Conservation (phyloP, 2,888 invertebrate species). For the Brenthis hecate region DNA sequence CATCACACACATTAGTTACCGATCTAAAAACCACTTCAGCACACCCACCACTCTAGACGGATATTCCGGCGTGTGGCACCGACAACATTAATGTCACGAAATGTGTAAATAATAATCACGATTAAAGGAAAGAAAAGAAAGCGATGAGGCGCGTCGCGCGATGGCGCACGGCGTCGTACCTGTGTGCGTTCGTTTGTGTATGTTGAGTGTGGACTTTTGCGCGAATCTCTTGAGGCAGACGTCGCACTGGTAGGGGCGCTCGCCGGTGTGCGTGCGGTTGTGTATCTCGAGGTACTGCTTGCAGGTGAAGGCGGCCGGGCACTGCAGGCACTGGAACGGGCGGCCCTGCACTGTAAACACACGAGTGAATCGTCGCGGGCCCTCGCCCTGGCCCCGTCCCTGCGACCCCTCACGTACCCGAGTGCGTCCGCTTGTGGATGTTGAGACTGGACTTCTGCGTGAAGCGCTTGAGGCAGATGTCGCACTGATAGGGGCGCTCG, state of each 20-base stretch:
- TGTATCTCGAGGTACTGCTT: slow-evolving; percentile 82
- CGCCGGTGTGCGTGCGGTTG: slow-evolving; percentile 81
- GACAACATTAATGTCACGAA: slow-evolving; percentile 59
- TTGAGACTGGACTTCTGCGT: slow-evolving; percentile 92
- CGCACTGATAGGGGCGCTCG: slow-evolving; percentile 85
- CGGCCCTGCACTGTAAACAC: slow-evolving; percentile 78
- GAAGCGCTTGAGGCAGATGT: slow-evolving; percentile 90
- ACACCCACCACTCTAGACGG: slow-evolving; percentile 4
- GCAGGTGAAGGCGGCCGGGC: slow-evolving; percentile 83
- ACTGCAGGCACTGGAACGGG: slow-evolving; percentile 83
- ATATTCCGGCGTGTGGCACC: slow-evolving; percentile 69
- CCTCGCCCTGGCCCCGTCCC: slow-evolving; percentile 49
- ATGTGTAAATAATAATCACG: slow-evolving; percentile 29
- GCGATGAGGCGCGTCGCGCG: slow-evolving; percentile 12
- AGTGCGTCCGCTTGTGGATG: slow-evolving; percentile 91
- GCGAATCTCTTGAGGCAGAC: slow-evolving; percentile 90
- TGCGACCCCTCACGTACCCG: slow-evolving; percentile 71
- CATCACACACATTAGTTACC: slow-evolving; percentile 42
- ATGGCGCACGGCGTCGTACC: slow-evolving; percentile 53
- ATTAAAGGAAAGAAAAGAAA: slow-evolving; percentile 23
- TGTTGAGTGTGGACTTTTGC: slow-evolving; percentile 91
- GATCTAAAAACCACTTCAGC: slow-evolving; percentile 8
- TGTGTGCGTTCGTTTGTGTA: slow-evolving; percentile 91
- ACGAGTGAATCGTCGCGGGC: slow-evolving; percentile 47
- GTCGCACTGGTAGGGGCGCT: slow-evolving; percentile 86